Percentiles rank a stretch among this genome's conserved stretches.
Evolutionary conservation across 2,797 vertebrate genomes (phyloP).

Genomic region (Tenualosa thibaudeaui): DNA sequence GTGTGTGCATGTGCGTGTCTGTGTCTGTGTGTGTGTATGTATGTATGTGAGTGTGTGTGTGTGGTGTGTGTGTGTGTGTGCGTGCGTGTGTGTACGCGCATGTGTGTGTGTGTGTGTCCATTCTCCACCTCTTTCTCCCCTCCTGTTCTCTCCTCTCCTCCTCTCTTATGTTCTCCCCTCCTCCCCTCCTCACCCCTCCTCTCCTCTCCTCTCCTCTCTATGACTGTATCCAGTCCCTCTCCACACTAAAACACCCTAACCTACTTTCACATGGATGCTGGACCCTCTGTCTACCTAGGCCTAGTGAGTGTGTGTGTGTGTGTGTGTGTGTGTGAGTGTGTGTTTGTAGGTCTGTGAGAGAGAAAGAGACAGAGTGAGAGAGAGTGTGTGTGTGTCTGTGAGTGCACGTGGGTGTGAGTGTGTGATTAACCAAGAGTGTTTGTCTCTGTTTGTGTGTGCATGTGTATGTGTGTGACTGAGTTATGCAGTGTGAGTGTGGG

Average conservation of each 20-base stretch:
- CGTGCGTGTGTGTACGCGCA: not conserved
- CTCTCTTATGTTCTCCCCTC: not conserved
- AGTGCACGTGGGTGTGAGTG: no score
- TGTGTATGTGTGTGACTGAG: not conserved
- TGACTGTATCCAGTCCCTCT: no score
- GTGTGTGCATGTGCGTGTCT: not conserved
- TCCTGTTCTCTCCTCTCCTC: not conserved
- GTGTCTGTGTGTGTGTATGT: no score
- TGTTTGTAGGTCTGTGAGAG: not conserved
- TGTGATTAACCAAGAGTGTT: not conserved
- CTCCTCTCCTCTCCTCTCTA: not conserved
- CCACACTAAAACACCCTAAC: slow-evolving; percentile 24
- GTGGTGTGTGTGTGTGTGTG: no score
- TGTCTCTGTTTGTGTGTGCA: not conserved
- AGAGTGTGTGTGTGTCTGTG: slow-evolving; percentile 53
- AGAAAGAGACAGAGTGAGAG: slow-evolving; percentile 33
- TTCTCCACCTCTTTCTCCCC: no score
- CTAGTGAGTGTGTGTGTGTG: not conserved
- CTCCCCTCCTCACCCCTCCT: not conserved
- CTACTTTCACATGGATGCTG: slow-evolving; percentile 29
- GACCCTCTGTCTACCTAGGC: not conserved
- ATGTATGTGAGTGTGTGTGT: no score
- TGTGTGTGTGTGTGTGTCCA: no score
- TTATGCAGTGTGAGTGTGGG: no score
- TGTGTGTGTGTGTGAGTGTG: not conserved